phyloP scores from a whole-genome alignment of 2,113 vertebrate genomes.

The Etia nguti region DNA sequence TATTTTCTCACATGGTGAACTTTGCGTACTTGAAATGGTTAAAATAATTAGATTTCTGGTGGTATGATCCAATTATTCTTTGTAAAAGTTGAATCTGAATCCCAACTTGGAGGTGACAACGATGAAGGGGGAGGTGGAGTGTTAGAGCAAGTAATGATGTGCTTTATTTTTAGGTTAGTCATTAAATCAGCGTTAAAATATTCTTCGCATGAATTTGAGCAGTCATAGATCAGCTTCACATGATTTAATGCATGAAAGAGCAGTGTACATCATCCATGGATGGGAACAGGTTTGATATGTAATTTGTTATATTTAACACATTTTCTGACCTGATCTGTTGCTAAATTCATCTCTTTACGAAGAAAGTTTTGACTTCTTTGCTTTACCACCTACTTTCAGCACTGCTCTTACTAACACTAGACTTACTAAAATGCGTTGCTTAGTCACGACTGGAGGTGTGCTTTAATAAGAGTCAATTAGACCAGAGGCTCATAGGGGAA shows the following conservation, averaged over 20 bases:
- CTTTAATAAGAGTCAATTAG: conserved; percentile 56
- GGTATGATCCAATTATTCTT: not conserved
- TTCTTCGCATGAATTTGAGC: not conserved
- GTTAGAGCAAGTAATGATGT: not conserved
- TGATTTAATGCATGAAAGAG: not conserved
- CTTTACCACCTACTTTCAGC: not conserved
- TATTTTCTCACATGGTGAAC: not conserved
- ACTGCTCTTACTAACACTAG: not conserved
- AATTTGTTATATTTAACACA: not conserved
- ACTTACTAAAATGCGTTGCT: conserved; percentile 38
- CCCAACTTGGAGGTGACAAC: not conserved
- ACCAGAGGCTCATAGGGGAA: conserved; percentile 19
- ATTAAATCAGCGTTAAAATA: conserved; percentile 5
- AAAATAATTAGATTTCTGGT: not conserved
- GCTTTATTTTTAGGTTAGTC: not conserved
- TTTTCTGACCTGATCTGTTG: not conserved
- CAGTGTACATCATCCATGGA: not conserved
- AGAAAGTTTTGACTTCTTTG: not conserved
- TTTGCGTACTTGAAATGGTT: not conserved
- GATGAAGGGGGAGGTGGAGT: not conserved
- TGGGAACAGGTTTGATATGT: not conserved
- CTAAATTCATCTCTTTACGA: not conserved
- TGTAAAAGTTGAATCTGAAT: not conserved
- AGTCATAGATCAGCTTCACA: not conserved
- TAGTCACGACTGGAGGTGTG: not conserved